Base-by-base conservation (phyloP, 1,140 invertebrate species). In the Pseudomyrmex sp. region DNA sequence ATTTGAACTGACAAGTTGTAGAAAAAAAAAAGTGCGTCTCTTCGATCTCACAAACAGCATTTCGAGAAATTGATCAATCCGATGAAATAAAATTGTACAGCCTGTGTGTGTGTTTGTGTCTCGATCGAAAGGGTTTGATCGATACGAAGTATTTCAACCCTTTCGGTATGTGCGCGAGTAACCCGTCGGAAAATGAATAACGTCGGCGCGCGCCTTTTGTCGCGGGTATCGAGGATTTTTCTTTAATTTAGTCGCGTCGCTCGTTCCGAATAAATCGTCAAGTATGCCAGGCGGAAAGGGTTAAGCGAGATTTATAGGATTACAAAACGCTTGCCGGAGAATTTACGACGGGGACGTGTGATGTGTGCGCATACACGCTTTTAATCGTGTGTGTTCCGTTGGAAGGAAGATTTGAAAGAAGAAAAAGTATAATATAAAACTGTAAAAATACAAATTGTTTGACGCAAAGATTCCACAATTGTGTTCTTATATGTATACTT, bases 281-380 rank as follows among this genome's bases (percentile, higher is more conserved):
- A 80, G 66, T 58, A 80, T 72, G 46, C 35, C 66, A 20, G 23
- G 35, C 4, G 35, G 35, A 35, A 35, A 26, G 48, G 23, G 54
- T 80, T 80, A 80, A 80, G 69, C 76, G 76, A 79, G 76, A 80
- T 80, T 80, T 70, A 80, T 80, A 48, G 54, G 65, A 80, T 80
- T 80, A 72, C 18, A 23, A 80, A 56, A 61, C 15, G 44, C 54
- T 2, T 79, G 15, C 56, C 56, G 66, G 76, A 80, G 23, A 72
- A 80, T 80, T 70, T 70, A 80, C 44, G 58, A 44, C 76, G n/a
- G 69, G 69, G 56, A 54, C 44, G 46, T 70, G 72, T 69, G 65
- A 79, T 79, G 54, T 50, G 52, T 59, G 35, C 35, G 35, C 35
- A 4, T 35, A 77, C 54, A 77, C 52, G 54, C n/a, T 72, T 80